Conservation (phyloP, 1,140 invertebrate species). For the Pissodes strobi region DNA sequence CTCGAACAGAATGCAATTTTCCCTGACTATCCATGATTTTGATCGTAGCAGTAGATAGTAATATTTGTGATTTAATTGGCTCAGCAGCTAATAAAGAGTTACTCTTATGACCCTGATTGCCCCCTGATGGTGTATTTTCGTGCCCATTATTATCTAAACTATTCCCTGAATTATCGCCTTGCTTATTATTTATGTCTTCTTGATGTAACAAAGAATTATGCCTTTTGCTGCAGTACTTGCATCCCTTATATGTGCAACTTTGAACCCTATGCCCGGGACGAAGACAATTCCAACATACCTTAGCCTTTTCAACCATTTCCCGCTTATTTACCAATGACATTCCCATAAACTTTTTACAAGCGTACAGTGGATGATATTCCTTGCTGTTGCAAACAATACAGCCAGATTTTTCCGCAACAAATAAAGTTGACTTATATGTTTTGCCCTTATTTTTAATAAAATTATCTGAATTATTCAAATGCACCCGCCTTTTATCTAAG, state of each 20-base stretch:
- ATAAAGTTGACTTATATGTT: not conserved
- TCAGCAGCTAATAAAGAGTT: no score
- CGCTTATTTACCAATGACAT: not conserved
- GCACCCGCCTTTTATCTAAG: not conserved
- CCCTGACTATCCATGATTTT: not conserved
- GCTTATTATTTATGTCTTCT: no score
- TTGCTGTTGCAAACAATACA: not conserved
- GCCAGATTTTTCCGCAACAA: not conserved
- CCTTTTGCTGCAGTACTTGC: not conserved
- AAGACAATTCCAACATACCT: constrained; percentile 1
- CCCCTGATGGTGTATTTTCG: no score
- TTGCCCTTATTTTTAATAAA: no score
- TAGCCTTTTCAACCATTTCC: not conserved
- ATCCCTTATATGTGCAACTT: not conserved
- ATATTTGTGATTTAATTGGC: not conserved
- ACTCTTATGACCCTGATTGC: no score
- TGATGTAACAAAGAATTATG: not conserved
- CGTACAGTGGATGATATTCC: constrained; percentile 1
- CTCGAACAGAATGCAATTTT: not conserved
- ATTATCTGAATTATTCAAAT: not conserved
- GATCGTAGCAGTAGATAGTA: not conserved
- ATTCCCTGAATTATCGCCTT: no score
- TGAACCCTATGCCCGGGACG: not conserved
- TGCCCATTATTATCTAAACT: no score
- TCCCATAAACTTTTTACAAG: not conserved